Percentiles rank a stretch among this genome's conserved stretches.
These are phyloP conservation scores for Euzetes globulus DNA, from an alignment of 2,888 invertebrate genomes.

Conservation along the genomic window DNA sequence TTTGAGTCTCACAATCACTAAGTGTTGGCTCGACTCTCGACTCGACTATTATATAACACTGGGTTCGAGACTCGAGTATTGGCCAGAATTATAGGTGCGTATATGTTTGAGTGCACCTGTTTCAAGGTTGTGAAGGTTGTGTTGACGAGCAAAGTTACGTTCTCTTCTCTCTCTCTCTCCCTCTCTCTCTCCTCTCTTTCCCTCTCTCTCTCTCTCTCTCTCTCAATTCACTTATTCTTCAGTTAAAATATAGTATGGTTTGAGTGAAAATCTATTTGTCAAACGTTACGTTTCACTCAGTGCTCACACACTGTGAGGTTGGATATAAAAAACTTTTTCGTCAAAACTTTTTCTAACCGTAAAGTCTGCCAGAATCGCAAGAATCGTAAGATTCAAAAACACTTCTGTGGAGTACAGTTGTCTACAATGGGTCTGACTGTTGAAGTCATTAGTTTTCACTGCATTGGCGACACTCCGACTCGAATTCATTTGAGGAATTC, in stretches of 20 bases:
- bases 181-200: neutral
- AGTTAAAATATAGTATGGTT: slow-evolving; percentile 10
- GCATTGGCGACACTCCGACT: slow-evolving; percentile 25
- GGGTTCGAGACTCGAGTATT: slow-evolving; percentile 2
- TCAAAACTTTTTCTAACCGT: neutral
- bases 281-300: slow-evolving; percentile 1
- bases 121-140: slow-evolving; percentile 29
- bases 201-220: neutral
- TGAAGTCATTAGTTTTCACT: neutral
- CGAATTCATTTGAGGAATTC: slow-evolving; percentile 7
- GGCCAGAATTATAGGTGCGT: slow-evolving; percentile 16
- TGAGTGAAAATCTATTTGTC: neutral
- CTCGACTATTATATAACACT: neutral
- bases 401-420: neutral
- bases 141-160: neutral
- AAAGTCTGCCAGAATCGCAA: slow-evolving; percentile 1
- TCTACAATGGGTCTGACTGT: slow-evolving; percentile 11
- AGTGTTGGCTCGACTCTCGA: neutral
- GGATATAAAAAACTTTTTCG: neutral
- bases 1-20: neutral
- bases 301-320: neutral
- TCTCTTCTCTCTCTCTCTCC: slow-evolving; percentile 10
- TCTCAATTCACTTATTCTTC: neutral
- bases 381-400: slow-evolving; percentile 8
- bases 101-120: slow-evolving; percentile 16